Conservation (phyloP, 2,113 vertebrate genomes). For the Tyto alba region DNA sequence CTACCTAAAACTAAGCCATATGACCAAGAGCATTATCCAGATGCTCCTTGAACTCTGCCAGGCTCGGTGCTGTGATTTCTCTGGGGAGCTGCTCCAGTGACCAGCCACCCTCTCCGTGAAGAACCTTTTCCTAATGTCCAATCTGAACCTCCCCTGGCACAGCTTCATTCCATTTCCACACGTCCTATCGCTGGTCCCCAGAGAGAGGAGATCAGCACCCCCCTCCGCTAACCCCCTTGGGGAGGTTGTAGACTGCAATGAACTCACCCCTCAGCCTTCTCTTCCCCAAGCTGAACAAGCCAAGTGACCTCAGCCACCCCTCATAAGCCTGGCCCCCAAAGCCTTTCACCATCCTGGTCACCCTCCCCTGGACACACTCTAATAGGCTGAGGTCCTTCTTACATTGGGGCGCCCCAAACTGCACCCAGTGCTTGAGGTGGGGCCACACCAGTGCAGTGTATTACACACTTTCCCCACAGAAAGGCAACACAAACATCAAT, state of each 20-base stretch:
- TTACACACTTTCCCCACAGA: background rate
- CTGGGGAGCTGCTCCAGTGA: background rate
- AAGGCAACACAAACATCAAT: background rate
- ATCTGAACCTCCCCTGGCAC: background rate
- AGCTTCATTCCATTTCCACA: background rate
- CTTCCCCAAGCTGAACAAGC: background rate
- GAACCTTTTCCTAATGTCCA: background rate
- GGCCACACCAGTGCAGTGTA: background rate
- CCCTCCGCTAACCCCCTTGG: background rate
- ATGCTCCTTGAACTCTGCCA: background rate
- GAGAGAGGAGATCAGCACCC: background rate
- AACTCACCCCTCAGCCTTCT: background rate
- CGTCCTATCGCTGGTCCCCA: background rate
- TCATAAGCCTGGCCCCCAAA: background rate
- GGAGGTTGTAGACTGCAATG: rapidly evolving
- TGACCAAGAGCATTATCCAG: rapidly evolving
- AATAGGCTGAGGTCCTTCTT: background rate
- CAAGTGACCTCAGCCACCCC: background rate
- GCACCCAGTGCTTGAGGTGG: background rate
- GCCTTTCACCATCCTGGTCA: background rate
- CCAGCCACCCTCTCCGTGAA: rapidly evolving
- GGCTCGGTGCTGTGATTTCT: background rate
- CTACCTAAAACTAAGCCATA: background rate
- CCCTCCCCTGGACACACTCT: background rate
- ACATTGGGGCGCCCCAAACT: background rate